Percentiles rank a stretch among this genome's conserved stretches.
phyloP scores from a whole-genome alignment of 1,140 invertebrate genomes.

The Hetaerina americana region DNA sequence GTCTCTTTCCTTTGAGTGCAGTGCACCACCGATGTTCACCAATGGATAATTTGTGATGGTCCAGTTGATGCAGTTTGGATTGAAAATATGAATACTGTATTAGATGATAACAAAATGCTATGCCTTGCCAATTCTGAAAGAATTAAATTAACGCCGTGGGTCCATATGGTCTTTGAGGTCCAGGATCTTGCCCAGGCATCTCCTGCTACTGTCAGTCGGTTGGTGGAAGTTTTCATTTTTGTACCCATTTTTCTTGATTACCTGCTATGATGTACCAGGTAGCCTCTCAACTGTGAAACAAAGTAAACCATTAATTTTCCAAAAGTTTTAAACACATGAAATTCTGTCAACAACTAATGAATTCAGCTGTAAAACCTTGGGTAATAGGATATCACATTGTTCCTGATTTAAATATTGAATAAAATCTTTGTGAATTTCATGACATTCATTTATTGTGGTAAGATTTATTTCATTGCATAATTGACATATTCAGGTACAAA shows the following conservation, averaged over 20 bases:
- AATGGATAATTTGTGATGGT: conserved; percentile 80
- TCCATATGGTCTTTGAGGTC: conserved; percentile 78
- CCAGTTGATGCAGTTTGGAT: conserved; percentile 92
- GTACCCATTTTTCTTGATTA: no score
- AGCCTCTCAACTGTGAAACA: no score
- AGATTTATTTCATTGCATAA: neutral
- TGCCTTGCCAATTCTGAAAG: conserved; percentile 77
- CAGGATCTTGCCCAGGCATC: conserved; percentile 73
- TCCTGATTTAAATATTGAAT: no score
- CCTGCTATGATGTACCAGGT: no score
- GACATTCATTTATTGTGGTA: neutral
- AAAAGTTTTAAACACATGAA: no score
- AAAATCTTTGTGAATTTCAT: no score
- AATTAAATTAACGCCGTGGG: conserved; percentile 66
- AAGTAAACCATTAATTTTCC: no score
- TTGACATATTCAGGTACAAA: neutral
- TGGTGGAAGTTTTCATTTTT: neutral
- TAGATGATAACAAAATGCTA: conserved; percentile 91
- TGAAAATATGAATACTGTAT: conserved; percentile 85
- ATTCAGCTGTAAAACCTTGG: no score
- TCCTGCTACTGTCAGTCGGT: conserved; percentile 73
- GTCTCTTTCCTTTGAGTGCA: conserved; percentile 15
- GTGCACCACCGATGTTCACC: conserved; percentile 46
- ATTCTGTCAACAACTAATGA: no score
- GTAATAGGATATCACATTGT: no score